Percentiles rank a stretch among this genome's conserved stretches.
Conservation (phyloP, 2,888 invertebrate genomes). For the Dryococelus australis region DNA sequence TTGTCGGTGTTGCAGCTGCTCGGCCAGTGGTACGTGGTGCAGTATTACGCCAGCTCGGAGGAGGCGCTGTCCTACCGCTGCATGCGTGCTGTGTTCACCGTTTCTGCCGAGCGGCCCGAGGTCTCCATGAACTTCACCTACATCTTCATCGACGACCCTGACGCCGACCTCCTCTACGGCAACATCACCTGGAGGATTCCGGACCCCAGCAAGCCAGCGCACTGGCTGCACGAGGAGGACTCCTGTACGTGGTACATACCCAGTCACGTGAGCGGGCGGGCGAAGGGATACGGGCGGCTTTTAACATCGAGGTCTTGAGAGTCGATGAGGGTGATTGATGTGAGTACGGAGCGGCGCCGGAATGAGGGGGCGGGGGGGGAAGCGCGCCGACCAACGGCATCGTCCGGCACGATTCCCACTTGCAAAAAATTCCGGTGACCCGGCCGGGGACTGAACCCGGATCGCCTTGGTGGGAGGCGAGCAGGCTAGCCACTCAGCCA, state of each 20-base stretch:
- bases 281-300: too few relatives aligned
- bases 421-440: too few relatives aligned
- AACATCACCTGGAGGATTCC: conserved; percentile 89
- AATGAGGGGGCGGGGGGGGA: too few relatives aligned
- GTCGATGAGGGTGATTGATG: too few relatives aligned
- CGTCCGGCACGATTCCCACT: too few relatives aligned
- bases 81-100: conserved; percentile 78
- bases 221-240: conserved; percentile 87
- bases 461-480: too few relatives aligned
- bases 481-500: too few relatives aligned
- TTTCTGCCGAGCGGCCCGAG: conserved; percentile 64
- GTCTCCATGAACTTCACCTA: conserved; percentile 91
- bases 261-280: too few relatives aligned
- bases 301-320: too few relatives aligned
- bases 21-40: conserved; percentile 85
- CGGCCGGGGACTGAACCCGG: too few relatives aligned
- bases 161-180: conserved; percentile 79
- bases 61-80: conserved; percentile 86
- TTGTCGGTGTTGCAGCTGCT: conserved; percentile 73
- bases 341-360: too few relatives aligned
- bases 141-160: conserved; percentile 83
- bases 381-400: too few relatives aligned
- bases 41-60: conserved; percentile 89
- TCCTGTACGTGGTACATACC: conserved; percentile 81
- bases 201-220: conserved; percentile 75